A percentile compares a stretch with the other conserved stretches of the same genome.
Evolutionary conservation across 2,888 invertebrate species (phyloP).

Genomic region (Proisotoma minuta): DNA sequence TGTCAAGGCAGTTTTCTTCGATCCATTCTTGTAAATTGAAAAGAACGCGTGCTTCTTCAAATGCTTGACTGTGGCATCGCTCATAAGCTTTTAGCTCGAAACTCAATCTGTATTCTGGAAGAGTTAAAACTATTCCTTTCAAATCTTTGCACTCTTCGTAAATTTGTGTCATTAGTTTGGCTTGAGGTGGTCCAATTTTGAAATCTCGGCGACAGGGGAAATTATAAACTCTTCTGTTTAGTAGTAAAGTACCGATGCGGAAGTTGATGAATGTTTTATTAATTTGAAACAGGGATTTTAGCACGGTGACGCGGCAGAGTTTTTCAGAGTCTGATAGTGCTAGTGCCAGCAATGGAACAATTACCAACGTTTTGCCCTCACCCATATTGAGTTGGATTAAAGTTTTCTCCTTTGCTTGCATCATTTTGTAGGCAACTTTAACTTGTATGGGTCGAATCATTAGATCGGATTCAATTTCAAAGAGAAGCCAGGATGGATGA

Average conservation of each 20-base stretch:
- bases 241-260: conserved; percentile 24
- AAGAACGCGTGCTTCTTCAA: conserved; percentile 11
- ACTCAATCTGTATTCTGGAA: conserved; percentile 31
- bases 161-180: neutral
- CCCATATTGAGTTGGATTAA: conserved; percentile 22
- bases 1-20: conserved; percentile 25
- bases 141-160: conserved; percentile 21
- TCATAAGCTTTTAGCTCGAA: conserved; percentile 27
- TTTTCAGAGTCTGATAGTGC: conserved; percentile 12
- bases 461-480: conserved; percentile 30
- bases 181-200: neutral
- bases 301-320: conserved; percentile 19
- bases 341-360: conserved; percentile 18
- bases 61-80: neutral
- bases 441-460: conserved; percentile 20
- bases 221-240: conserved; percentile 24
- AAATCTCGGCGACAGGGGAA: conserved; percentile 34
- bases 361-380: conserved; percentile 20
- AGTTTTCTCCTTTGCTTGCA: conserved; percentile 15
- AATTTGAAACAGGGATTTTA: conserved; percentile 24
- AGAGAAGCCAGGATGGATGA: conserved; percentile 24
- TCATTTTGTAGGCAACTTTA: conserved; percentile 24
- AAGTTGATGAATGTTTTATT: conserved; percentile 18
- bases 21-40: conserved; percentile 29
- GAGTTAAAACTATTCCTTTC: conserved; percentile 26